These are phyloP conservation scores for Lysandra coridon DNA, from an alignment of 2,888 invertebrate genomes.

Conservation along the genomic window DNA sequence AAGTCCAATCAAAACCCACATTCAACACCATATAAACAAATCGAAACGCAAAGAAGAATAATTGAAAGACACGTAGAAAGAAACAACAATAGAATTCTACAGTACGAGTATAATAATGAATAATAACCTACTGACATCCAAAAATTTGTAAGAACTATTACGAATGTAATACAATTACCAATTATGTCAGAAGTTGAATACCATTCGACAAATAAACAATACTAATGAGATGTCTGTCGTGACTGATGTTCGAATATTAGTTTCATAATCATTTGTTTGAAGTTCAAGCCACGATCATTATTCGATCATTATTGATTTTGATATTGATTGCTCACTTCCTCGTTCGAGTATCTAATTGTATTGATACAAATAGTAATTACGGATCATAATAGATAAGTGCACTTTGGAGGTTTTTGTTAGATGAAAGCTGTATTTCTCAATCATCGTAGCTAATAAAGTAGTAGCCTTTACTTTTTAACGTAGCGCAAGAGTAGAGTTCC, in stretches of 20 bases:
- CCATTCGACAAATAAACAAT: constrained; percentile 60
- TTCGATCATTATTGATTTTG: constrained; percentile 56
- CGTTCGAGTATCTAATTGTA: constrained; percentile 47
- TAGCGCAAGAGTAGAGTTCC: background rate
- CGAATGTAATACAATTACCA: constrained; percentile 23
- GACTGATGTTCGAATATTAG: constrained; percentile 57
- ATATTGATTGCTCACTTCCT: constrained; percentile 75
- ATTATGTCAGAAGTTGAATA: constrained; percentile 33
- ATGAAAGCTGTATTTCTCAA: background rate
- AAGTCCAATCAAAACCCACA: background rate
- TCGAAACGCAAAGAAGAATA: background rate
- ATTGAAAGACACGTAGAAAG: background rate
- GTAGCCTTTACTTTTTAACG: background rate
- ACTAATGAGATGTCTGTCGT: constrained; percentile 66
- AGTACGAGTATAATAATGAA: background rate
- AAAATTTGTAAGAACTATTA: constrained; percentile 10
- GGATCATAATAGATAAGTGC: constrained; percentile 18
- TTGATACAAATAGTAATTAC: constrained; percentile 30
- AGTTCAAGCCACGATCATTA: constrained; percentile 58
- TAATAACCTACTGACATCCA: constrained; percentile 12
- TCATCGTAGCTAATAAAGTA: background rate
- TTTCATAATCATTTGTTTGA: constrained; percentile 71
- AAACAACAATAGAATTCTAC: background rate
- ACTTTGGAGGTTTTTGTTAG: background rate
- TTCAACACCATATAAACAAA: background rate